These are phyloP conservation scores for Ammospiza nelsoni DNA, from an alignment of 2,113 vertebrate genomes.

Conservation along the genomic window DNA sequence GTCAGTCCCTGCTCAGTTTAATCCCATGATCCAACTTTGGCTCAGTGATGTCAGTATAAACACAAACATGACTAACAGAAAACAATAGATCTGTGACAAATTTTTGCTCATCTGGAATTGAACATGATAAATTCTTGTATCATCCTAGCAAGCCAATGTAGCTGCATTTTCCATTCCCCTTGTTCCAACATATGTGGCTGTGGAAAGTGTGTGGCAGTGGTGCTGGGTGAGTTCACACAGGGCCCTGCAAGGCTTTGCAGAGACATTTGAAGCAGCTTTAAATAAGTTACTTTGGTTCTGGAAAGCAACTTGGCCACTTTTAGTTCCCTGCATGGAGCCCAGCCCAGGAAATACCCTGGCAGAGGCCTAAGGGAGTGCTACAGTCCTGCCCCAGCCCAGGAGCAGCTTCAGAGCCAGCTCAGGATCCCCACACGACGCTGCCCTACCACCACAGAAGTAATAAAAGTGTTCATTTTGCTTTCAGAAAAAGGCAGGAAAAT, in stretches of 20 bases:
- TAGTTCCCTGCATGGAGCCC: background rate
- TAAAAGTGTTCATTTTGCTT: background rate
- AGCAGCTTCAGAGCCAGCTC: background rate
- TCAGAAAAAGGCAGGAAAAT: background rate
- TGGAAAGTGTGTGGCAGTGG: background rate
- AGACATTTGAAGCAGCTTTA: background rate
- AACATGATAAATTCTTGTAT: background rate
- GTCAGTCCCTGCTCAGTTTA: background rate
- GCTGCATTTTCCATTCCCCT: background rate
- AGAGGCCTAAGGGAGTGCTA: fast-evolving
- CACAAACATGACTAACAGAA: background rate
- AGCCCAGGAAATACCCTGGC: background rate
- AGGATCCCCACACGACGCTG: background rate
- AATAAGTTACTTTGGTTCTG: background rate
- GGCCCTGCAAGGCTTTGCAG: background rate
- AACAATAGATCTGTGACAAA: background rate
- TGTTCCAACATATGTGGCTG: background rate
- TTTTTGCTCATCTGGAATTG: background rate
- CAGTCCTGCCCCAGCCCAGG: background rate
- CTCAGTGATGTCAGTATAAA: background rate
- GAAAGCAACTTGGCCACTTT: background rate
- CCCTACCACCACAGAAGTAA: background rate
- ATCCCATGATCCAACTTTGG: background rate
- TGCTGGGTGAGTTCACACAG: background rate
- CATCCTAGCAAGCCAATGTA: background rate